A percentile compares a stretch with the other conserved stretches of the same genome.
phyloP scores from a whole-genome alignment of 1,140 invertebrate species.

The Goniozus legneri region DNA sequence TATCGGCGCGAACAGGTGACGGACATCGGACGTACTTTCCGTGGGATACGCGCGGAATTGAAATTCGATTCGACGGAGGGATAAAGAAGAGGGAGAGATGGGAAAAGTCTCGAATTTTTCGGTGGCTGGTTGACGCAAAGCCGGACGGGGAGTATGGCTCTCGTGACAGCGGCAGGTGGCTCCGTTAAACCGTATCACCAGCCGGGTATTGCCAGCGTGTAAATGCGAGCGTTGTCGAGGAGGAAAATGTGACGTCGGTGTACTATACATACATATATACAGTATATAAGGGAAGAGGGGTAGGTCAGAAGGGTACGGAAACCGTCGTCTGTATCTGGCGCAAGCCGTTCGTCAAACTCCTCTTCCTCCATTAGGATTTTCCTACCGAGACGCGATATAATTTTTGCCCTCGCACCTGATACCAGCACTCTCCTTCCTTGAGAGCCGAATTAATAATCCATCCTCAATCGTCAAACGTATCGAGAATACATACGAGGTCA shows the following conservation, averaged over 20 bases:
- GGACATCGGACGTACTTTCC: no score
- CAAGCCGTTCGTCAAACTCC: slow-evolving; percentile 23
- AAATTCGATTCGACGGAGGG: no score
- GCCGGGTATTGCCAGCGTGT: slow-evolving; percentile 7
- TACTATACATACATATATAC: background rate
- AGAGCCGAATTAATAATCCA: no score
- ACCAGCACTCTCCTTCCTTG: no score
- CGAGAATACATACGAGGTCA: no score
- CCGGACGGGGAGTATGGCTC: background rate
- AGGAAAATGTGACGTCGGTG: background rate
- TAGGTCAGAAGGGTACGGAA: background rate
- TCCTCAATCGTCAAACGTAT: no score
- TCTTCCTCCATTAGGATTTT: no score
- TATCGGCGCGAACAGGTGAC: no score
- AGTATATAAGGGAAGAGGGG: background rate
- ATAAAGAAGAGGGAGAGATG: background rate
- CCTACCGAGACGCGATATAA: no score
- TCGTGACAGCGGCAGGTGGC: slow-evolving; percentile 4
- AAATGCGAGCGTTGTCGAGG: slow-evolving; percentile 2
- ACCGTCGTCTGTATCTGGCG: slow-evolving; percentile 19
- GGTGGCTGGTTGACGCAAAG: slow-evolving; percentile 3
- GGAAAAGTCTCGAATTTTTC: background rate
- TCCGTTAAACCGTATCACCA: slow-evolving; percentile 13
- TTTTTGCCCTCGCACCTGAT: no score
- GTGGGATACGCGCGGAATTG: no score